These are phyloP conservation scores for Achlya flavicornis DNA, from an alignment of 2,888 invertebrate species.

Conservation along the genomic window DNA sequence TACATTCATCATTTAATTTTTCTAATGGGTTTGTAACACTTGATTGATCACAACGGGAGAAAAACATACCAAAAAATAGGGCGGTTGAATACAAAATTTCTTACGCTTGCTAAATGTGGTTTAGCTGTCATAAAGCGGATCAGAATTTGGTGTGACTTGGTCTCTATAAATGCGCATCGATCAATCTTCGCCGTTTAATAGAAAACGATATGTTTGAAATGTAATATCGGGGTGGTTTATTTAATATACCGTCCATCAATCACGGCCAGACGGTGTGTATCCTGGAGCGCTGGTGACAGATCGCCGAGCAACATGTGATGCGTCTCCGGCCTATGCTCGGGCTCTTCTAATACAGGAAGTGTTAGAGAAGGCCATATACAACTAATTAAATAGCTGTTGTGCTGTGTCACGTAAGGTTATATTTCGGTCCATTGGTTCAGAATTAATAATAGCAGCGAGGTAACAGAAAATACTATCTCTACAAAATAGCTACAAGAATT, in stretches of 20 bases:
- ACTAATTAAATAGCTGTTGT: constrained; percentile 9
- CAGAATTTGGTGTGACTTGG: constrained; percentile 17
- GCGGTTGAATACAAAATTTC: constrained; percentile 8
- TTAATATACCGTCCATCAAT: constrained; percentile 80
- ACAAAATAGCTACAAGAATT: neutral
- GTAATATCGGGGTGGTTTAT: constrained; percentile 77
- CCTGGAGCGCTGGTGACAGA: constrained; percentile 69
- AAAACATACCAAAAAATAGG: constrained; percentile 20
- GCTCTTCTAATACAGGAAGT: constrained; percentile 18
- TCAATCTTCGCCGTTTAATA: constrained; percentile 72
- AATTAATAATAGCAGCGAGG: neutral
- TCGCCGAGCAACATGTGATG: constrained; percentile 69
- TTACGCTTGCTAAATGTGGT: constrained; percentile 24
- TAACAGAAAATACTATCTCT: neutral
- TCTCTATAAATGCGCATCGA: constrained; percentile 62
- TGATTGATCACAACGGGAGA: constrained; percentile 44
- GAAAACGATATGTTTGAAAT: constrained; percentile 75
- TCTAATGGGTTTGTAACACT: constrained; percentile 36
- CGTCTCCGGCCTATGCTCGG: constrained; percentile 32
- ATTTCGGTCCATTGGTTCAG: neutral
- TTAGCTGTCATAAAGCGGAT: constrained; percentile 23
- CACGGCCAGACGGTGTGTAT: constrained; percentile 60
- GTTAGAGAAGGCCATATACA: neutral
- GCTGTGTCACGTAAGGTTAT: neutral
- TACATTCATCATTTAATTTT: constrained; percentile 46